phyloP scores from a whole-genome alignment of 2,888 invertebrate species.

The Panopea generosa region DNA sequence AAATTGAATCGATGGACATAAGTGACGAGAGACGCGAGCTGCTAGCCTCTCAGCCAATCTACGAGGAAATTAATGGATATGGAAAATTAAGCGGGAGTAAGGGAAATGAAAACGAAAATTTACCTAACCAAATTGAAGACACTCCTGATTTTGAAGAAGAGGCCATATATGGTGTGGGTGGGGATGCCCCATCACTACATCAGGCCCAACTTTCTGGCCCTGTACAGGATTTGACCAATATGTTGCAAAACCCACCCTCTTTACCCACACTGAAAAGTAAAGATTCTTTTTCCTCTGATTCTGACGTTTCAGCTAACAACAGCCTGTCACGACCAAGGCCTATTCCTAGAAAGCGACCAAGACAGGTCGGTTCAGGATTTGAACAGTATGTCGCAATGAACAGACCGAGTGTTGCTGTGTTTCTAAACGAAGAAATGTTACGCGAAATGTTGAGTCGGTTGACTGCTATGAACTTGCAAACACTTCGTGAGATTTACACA shows the following conservation, averaged over 20 bases:
- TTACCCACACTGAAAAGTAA: conserved; percentile 40
- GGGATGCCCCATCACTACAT: not conserved
- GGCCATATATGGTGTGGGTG: conserved; percentile 47
- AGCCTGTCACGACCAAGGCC: conserved; percentile 77
- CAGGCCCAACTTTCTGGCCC: not conserved
- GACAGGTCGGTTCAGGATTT: conserved; percentile 68
- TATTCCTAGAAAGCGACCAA: conserved; percentile 72
- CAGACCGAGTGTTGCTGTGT: conserved; percentile 73
- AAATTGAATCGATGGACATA: conserved; percentile 34
- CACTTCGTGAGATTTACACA: conserved; percentile 76
- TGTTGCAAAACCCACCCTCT: not conserved
- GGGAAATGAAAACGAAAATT: not conserved
- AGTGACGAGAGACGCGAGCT: conserved; percentile 71
- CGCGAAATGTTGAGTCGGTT: conserved; percentile 73
- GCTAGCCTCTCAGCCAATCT: conserved; percentile 79
- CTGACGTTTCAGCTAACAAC: conserved; percentile 69
- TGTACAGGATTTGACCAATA: not conserved
- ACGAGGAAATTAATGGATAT: conserved; percentile 79
- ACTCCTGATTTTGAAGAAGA: conserved; percentile 11
- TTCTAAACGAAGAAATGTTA: conserved; percentile 73
- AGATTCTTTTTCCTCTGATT: conserved; percentile 67
- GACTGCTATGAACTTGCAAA: conserved; percentile 75
- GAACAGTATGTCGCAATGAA: conserved; percentile 82
- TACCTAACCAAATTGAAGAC: not conserved
- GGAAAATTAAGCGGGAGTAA: conserved; percentile 47